Conservation (phyloP, 2,113 vertebrate species). For the Lophotis ruficrista region DNA sequence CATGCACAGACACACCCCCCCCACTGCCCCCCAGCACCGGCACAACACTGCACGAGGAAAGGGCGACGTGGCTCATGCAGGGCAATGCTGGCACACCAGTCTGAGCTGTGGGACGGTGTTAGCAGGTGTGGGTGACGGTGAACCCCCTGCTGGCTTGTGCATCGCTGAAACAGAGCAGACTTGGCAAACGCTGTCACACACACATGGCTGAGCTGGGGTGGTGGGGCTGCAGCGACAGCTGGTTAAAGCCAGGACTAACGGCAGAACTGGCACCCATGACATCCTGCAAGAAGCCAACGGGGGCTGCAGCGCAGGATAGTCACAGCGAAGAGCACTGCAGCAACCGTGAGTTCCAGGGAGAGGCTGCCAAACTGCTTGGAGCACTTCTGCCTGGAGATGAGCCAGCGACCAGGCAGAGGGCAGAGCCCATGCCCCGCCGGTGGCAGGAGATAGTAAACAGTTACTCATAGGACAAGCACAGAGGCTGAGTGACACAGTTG, state of each 20-base stretch:
- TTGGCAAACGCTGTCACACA: not conserved
- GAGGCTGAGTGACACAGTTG: not conserved
- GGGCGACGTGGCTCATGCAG: not conserved
- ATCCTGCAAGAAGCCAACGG: not conserved
- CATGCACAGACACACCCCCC: rapidly evolving
- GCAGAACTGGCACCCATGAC: not conserved
- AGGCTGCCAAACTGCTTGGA: too few species aligned
- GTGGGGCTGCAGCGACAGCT: not conserved
- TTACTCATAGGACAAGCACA: not conserved
- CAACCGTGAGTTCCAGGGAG: not conserved
- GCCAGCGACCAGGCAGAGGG: not conserved
- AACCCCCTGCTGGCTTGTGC: not conserved
- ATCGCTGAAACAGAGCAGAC: not conserved
- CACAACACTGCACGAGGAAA: too few species aligned
- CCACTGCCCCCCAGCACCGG: too few species aligned
- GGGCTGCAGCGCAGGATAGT: not conserved
- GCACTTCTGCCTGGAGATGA: not conserved
- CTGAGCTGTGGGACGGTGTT: not conserved
- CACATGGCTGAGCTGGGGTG: not conserved
- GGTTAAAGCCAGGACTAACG: not conserved
- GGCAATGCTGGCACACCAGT: not conserved
- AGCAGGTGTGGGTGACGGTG: not conserved
- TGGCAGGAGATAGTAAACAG: not conserved
- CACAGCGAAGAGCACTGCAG: not conserved
- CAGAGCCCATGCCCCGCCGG: not conserved